Conservation (phyloP, 2,113 vertebrate genomes). For the Dendropsophus ebraccatus region DNA sequence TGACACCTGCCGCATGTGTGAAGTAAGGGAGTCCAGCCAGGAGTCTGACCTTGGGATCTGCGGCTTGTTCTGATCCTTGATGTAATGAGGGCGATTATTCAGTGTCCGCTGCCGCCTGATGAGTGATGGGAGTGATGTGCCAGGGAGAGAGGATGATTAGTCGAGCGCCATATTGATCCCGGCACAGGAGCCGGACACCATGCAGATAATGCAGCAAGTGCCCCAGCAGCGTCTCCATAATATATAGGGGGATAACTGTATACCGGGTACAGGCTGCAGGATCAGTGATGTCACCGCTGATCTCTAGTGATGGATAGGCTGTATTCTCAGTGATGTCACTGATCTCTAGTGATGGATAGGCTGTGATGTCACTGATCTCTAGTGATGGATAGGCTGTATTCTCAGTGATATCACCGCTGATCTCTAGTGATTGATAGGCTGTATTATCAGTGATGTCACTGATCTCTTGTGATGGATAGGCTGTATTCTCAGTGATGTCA, state of each 20-base stretch:
- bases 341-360: too few relatives aligned
- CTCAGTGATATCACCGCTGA: neutral
- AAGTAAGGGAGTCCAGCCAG: neutral
- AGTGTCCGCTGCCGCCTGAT: conserved; percentile 69
- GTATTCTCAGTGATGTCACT: too few relatives aligned
- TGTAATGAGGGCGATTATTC: conserved; percentile 77
- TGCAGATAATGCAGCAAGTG: conserved; percentile 40
- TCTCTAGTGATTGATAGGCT: neutral
- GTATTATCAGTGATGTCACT: neutral
- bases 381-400: too few relatives aligned
- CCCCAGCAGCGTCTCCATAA: too few relatives aligned
- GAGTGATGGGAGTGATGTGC: conserved; percentile 68
- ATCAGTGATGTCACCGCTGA: too few relatives aligned
- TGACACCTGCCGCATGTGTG: too few relatives aligned
- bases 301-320: too few relatives aligned
- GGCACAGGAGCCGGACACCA: conserved; percentile 39
- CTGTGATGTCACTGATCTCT: too few relatives aligned
- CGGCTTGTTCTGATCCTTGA: conserved; percentile 64
- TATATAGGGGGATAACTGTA: too few relatives aligned
- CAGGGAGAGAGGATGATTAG: conserved; percentile 71
- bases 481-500: too few relatives aligned
- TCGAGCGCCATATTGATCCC: conserved; percentile 70
- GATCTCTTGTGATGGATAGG: too few relatives aligned
- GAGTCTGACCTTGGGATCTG: neutral
- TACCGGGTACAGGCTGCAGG: too few relatives aligned